These are phyloP conservation scores for Hycleus phaleratus DNA, from an alignment of 1,140 invertebrate genomes.

Conservation along the genomic window DNA sequence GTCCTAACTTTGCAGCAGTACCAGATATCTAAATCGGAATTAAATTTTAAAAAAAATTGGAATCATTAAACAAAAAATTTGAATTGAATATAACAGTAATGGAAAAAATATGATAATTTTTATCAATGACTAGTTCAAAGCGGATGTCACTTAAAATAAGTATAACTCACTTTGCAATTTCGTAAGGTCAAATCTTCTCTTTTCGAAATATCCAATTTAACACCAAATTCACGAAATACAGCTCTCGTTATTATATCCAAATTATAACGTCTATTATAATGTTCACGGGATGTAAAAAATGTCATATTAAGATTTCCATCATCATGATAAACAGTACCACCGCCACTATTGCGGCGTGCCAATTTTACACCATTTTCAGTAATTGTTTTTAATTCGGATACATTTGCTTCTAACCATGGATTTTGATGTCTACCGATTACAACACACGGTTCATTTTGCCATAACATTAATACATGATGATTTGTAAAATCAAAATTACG, in stretches of 20 bases:
- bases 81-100: no score
- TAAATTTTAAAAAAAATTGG: no score
- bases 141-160: background rate
- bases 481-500: conserved; percentile 72
- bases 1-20: conserved; percentile 82
- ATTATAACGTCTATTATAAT: conserved; percentile 78
- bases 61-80: no score
- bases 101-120: background rate
- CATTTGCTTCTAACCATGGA: conserved; percentile 86
- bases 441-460: conserved; percentile 87
- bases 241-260: conserved; percentile 75
- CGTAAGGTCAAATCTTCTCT: conserved; percentile 78
- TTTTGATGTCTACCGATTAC: conserved; percentile 97
- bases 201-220: conserved; percentile 65
- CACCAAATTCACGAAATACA: conserved; percentile 67
- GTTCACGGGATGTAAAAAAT: conserved; percentile 72
- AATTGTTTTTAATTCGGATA: conserved; percentile 46
- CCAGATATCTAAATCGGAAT: conserved; percentile 65
- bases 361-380: conserved; percentile 58
- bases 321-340: conserved; percentile 95
- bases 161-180: conserved; percentile 65
- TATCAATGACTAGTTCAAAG: background rate
- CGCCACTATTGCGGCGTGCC: conserved; percentile 88
- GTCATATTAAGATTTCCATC: conserved; percentile 86
- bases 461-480: conserved; percentile 78